These are phyloP conservation scores for Apaloderma vittatum DNA, from an alignment of 2,113 vertebrate species.

Conservation along the genomic window DNA sequence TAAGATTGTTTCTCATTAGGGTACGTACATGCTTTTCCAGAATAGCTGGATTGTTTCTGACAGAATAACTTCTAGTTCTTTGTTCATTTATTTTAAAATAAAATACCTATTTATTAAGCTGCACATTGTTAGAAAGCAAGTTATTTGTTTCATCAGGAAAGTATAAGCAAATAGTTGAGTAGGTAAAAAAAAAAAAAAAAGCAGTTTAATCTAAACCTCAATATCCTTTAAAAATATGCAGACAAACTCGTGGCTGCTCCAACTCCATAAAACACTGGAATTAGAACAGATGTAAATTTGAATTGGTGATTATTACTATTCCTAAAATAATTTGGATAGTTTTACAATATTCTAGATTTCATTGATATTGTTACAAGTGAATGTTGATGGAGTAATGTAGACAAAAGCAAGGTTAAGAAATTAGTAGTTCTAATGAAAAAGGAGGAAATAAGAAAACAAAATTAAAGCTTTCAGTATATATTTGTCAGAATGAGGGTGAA, in stretches of 20 bases:
- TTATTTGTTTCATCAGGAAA: not conserved
- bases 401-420: not conserved
- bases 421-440: not conserved
- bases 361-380: not conserved
- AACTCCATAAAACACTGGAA: not conserved
- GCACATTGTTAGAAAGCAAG: not conserved
- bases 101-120: not conserved
- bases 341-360: not conserved
- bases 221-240: not conserved
- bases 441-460: not conserved
- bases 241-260: not conserved
- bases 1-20: not conserved
- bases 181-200: not conserved
- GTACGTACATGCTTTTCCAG: not conserved
- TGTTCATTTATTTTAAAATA: not conserved
- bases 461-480: not conserved
- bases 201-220: not conserved
- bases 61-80: not conserved
- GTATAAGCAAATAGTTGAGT: not conserved
- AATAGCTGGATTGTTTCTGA: not conserved
- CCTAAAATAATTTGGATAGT: not conserved
- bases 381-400: not conserved
- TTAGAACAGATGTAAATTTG: not conserved
- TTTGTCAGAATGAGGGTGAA: not conserved
- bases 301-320: not conserved